Percentiles rank a stretch among this genome's conserved stretches.
These are phyloP conservation scores for Chaitophorus viminalis DNA, from an alignment of 2,888 invertebrate genomes.

Conservation along the genomic window DNA sequence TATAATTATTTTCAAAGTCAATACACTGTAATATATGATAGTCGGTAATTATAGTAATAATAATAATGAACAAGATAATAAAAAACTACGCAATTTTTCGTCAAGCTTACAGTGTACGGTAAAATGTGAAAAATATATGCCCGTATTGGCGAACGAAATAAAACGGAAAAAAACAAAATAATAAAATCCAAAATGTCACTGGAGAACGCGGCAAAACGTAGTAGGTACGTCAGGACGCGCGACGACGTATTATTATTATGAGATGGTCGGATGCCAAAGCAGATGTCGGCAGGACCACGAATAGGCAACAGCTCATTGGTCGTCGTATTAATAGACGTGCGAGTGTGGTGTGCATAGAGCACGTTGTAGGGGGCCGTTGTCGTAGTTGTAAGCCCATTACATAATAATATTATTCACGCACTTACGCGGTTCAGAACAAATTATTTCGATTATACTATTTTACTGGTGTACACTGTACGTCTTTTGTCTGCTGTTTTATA, in stretches of 20 bases:
- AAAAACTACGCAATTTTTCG: not conserved
- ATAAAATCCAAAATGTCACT: not conserved
- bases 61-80: not conserved
- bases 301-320: slow-evolving; percentile 39
- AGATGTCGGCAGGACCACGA: slow-evolving; percentile 35
- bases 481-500: too few species aligned
- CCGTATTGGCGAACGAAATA: not conserved
- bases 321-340: slow-evolving; percentile 52
- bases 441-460: too few species aligned
- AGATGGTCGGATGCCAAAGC: slow-evolving; percentile 55
- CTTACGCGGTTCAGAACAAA: not conserved
- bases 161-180: slow-evolving; percentile 8
- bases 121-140: not conserved
- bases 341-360: not conserved
- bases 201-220: slow-evolving; percentile 23
- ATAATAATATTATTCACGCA: not conserved
- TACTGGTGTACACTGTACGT: too few species aligned
- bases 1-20: not conserved
- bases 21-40: not conserved
- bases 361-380: slow-evolving; percentile 5
- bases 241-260: slow-evolving; percentile 20
- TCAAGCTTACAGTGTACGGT: not conserved
- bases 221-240: not conserved
- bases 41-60: not conserved
- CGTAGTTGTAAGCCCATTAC: not conserved